Conservation (phyloP, 2,797 vertebrate genomes). For the Heterohyrax brucei region DNA sequence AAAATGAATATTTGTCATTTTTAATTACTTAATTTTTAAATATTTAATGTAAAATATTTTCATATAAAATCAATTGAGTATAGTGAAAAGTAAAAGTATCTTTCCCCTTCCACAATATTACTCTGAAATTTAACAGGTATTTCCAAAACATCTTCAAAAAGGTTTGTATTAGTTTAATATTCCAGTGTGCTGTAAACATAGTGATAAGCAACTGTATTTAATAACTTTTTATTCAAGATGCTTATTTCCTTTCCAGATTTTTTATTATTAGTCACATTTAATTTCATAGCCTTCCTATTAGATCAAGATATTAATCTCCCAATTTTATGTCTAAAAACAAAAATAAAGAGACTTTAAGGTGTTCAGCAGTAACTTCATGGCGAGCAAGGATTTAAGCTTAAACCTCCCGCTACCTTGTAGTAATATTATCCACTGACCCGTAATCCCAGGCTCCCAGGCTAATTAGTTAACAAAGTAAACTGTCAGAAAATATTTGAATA, state of each 20-base stretch:
- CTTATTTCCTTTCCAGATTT: conserved; percentile 53
- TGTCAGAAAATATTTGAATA: conserved; percentile 51
- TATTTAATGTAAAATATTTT: conserved; percentile 33
- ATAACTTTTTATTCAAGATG: conserved; percentile 57
- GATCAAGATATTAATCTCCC: conserved; percentile 59
- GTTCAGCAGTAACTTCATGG: background rate
- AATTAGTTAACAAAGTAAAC: background rate
- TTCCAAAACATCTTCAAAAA: conserved; percentile 67
- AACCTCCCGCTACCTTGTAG: background rate
- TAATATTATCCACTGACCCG: background rate
- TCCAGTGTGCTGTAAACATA: conserved; percentile 25
- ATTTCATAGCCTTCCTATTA: conserved; percentile 32
- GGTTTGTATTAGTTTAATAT: conserved; percentile 37
- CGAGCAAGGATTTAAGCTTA: conserved; percentile 37
- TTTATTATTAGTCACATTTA: conserved; percentile 64
- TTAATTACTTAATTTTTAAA: conserved; percentile 66
- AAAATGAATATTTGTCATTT: conserved; percentile 44
- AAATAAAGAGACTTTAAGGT: conserved; percentile 56
- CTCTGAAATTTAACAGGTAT: conserved; percentile 59
- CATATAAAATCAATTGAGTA: conserved; percentile 6
- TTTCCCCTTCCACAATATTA: conserved; percentile 32
- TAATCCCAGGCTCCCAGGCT: conserved; percentile 19
- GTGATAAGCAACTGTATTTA: conserved; percentile 61
- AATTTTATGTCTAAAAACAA: conserved; percentile 61
- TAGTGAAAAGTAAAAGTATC: conserved; percentile 1